Evolutionary conservation across 2,888 invertebrate species (phyloP).

Genomic region (Scaptodrosophila latifasciaeformis): DNA sequence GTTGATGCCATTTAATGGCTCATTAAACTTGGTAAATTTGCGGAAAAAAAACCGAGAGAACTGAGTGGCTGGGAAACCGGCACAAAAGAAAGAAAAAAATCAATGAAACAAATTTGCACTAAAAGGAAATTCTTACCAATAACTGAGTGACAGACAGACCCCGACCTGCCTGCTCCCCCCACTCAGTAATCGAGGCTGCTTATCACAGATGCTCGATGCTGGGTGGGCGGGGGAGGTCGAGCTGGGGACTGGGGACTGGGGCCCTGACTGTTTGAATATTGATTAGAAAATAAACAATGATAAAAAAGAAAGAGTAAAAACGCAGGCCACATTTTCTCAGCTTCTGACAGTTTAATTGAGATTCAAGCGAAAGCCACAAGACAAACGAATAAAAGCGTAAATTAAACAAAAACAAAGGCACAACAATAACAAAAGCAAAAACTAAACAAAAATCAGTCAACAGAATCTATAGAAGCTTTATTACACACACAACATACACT

Average conservation of each 20-base stretch:
- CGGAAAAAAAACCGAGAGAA: not conserved
- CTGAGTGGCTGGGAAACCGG: no score
- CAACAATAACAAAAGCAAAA: not conserved
- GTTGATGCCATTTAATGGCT: conserved; percentile 30
- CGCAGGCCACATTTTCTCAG: not conserved
- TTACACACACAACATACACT: conserved; percentile 22
- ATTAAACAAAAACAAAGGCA: conserved; percentile 27
- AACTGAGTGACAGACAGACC: no score
- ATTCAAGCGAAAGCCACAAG: conserved; percentile 23
- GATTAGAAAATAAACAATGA: not conserved
- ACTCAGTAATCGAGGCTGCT: no score
- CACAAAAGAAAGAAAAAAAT: no score
- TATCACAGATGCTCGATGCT: no score
- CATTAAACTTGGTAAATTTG: conserved; percentile 42
- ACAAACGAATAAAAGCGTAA: conserved; percentile 28
- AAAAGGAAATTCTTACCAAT: no score
- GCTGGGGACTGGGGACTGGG: not conserved
- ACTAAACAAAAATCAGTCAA: conserved; percentile 22
- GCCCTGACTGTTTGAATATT: not conserved
- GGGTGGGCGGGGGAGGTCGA: not conserved
- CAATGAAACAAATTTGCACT: no score
- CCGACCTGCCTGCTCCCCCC: no score
- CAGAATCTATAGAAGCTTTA: conserved; percentile 7
- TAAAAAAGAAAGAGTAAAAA: conserved; percentile 17
- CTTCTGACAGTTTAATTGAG: no score